A percentile compares a stretch with the other conserved stretches of the same genome.
Conservation (phyloP, 1,140 invertebrate genomes). For the Sitobion miscanthi region DNA sequence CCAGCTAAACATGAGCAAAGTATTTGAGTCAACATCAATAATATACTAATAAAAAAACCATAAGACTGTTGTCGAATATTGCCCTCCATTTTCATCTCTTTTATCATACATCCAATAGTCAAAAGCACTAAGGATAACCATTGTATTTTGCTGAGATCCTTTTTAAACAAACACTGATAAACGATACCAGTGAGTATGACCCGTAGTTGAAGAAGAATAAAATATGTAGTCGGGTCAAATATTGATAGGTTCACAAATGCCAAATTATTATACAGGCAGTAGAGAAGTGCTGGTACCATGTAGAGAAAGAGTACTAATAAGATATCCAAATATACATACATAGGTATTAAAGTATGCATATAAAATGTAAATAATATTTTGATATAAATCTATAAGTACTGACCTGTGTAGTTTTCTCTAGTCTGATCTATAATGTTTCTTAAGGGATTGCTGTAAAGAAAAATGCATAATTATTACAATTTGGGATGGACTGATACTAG, state of each 20-base stretch:
- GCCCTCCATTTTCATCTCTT: constrained; percentile 77
- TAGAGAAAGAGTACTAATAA: constrained; percentile 67
- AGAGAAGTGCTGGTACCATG: constrained; percentile 87
- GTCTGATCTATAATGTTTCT: constrained; percentile 16
- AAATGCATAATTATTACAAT: background rate
- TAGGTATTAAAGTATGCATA: background rate
- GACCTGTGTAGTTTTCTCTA: constrained; percentile 36
- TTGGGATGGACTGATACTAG: background rate
- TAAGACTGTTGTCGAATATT: background rate
- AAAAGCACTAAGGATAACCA: constrained; percentile 88
- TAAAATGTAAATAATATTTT: background rate
- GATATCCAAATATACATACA: background rate
- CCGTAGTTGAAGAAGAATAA: constrained; percentile 88
- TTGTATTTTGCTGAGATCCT: constrained; percentile 80
- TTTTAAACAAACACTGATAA: constrained; percentile 91
- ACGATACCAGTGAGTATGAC: constrained; percentile 91
- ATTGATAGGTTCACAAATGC: constrained; percentile 87
- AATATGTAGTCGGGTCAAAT: constrained; percentile 95
- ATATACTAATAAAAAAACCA: constrained; percentile 13
- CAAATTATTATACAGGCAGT: constrained; percentile 95
- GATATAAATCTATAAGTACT: background rate
- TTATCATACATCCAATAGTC: constrained; percentile 90
- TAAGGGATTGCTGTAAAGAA: constrained; percentile 17
- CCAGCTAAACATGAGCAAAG: constrained; percentile 93
- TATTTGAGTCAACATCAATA: constrained; percentile 69